Percentiles rank a stretch among this genome's conserved stretches.
These are phyloP conservation scores for Python bivittatus DNA, from an alignment of 2,113 vertebrate genomes.

Conservation along the genomic window DNA sequence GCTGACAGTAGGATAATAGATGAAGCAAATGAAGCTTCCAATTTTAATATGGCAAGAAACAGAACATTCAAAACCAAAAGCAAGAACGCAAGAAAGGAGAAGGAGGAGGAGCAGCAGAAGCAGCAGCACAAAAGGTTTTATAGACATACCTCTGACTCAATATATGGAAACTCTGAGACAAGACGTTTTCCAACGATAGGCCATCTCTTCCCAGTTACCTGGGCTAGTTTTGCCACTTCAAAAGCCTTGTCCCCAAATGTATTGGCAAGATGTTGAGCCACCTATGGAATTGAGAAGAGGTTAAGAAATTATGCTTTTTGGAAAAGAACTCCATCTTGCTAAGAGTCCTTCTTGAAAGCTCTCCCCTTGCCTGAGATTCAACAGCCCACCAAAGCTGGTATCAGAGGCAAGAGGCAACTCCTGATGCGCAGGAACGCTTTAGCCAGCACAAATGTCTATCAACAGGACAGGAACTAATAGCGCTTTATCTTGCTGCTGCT, in stretches of 20 bases:
- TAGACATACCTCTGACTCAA: constrained; percentile 89
- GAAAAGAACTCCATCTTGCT: not conserved
- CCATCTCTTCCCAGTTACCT: constrained; percentile 90
- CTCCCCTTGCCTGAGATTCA: constrained; percentile 28
- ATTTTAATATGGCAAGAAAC: not conserved
- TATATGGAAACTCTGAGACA: constrained; percentile 96
- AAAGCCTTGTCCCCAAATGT: constrained; percentile 85
- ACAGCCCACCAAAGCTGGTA: constrained; percentile 19
- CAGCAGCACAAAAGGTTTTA: not conserved
- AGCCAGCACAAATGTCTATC: constrained; percentile 55
- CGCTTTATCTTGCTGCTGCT: constrained; percentile 37
- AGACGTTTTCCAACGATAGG: constrained; percentile 93
- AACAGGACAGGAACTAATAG: constrained; percentile 33
- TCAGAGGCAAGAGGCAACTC: constrained; percentile 44
- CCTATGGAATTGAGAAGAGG: constrained; percentile 68
- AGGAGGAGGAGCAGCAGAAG: not conserved
- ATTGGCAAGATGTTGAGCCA: constrained; percentile 85
- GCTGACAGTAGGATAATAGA: too few relatives aligned
- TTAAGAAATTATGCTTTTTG: constrained; percentile 8
- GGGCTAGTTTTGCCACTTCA: constrained; percentile 86
- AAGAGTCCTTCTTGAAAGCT: not conserved
- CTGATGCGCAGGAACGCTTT: constrained; percentile 19
- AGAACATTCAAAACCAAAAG: not conserved
- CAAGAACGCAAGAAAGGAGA: not conserved
- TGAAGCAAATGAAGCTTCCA: not conserved